A percentile compares a stretch with the other conserved stretches of the same genome.
These are phyloP conservation scores for Nothobranchius kuhntae DNA, from an alignment of 2,113 vertebrate species.

Conservation along the genomic window DNA sequence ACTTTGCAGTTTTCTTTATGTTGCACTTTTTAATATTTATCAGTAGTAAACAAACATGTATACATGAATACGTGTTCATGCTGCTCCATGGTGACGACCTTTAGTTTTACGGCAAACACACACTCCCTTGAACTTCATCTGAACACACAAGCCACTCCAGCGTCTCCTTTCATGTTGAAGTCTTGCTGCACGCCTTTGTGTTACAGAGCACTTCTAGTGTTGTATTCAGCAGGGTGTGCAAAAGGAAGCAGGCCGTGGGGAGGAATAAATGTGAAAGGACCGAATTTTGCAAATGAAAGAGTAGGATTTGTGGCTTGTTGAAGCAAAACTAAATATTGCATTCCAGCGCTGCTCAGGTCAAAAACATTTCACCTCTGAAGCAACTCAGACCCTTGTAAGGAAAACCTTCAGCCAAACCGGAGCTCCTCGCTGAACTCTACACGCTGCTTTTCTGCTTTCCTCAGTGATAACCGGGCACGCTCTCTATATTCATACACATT, in stretches of 20 bases:
- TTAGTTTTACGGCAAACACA: not conserved
- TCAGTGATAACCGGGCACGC: slow-evolving; percentile 28
- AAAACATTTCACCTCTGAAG: not conserved
- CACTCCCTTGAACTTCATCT: not conserved
- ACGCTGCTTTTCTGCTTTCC: slow-evolving; percentile 37
- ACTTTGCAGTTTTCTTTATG: too few species aligned
- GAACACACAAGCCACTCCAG: not conserved
- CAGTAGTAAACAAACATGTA: too few species aligned
- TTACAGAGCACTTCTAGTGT: not conserved
- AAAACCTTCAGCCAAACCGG: not conserved
- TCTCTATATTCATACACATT: slow-evolving; percentile 30
- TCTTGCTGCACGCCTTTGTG: not conserved
- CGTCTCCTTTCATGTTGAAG: not conserved
- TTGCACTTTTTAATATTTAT: too few species aligned
- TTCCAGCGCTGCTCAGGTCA: not conserved
- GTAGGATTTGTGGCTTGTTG: too few species aligned
- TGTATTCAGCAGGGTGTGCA: not conserved
- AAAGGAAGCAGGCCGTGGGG: not conserved
- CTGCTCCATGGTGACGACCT: not conserved
- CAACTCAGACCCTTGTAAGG: not conserved
- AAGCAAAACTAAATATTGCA: slow-evolving; percentile 3
- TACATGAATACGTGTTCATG: not conserved
- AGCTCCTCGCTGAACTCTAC: slow-evolving; percentile 6
- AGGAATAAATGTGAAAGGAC: not conserved
- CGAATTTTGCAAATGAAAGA: not conserved